Conservation (phyloP, 2,113 vertebrate genomes). For the Paradoxurus hermaphroditus region DNA sequence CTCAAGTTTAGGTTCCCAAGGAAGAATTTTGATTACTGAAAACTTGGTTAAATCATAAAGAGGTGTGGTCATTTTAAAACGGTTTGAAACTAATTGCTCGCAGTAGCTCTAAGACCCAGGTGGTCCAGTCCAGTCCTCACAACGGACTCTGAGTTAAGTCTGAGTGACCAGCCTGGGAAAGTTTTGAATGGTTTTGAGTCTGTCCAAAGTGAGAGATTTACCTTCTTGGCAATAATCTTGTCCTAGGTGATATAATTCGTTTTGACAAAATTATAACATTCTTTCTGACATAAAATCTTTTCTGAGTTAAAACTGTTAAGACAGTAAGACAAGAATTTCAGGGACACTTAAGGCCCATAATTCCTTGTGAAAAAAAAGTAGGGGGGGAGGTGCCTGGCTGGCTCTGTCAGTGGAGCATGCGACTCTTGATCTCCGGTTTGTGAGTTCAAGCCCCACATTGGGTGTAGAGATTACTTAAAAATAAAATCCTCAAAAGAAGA, state of each 20-base stretch:
- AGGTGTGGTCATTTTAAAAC: not conserved
- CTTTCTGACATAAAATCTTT: conserved; percentile 1
- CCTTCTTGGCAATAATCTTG: not conserved
- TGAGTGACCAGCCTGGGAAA: not conserved
- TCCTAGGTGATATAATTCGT: not conserved
- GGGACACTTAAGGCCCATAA: not conserved
- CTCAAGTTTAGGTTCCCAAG: not conserved
- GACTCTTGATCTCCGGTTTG: not conserved
- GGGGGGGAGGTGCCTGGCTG: not conserved
- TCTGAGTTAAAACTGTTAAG: not conserved
- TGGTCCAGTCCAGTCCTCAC: not conserved
- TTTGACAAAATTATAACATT: not conserved
- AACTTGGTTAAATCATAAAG: not conserved
- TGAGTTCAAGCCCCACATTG: not conserved
- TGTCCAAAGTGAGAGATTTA: not conserved
- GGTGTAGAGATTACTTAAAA: not conserved
- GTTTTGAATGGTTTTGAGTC: not conserved
- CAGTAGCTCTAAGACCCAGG: not conserved
- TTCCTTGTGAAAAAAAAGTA: not conserved
- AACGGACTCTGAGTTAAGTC: not conserved
- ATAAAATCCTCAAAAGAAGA: not conserved
- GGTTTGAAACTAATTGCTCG: not conserved
- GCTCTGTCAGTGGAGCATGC: not conserved
- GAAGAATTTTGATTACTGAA: not conserved
- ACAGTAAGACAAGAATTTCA: not conserved